Evolutionary conservation across 2,888 invertebrate species (phyloP), one percentile per base, ranked within the genome.

Genomic region (Nowickia ferox): DNA sequence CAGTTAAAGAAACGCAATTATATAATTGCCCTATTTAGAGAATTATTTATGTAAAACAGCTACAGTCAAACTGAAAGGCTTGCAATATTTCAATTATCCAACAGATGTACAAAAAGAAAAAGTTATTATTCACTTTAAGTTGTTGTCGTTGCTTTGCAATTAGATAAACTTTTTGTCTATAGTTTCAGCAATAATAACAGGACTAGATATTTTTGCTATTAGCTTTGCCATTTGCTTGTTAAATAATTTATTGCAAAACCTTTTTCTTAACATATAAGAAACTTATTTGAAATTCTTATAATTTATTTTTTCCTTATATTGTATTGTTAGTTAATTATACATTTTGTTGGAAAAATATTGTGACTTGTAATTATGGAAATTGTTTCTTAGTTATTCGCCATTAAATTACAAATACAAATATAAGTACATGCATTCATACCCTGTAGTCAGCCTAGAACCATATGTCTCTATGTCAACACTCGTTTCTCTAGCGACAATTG

Each of bases 1-100:
- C 46, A 72, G 22, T 68, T 53, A 44, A n/a, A n/a, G n/a, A n/a
- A 46, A 57, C 57, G 44, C 46, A 72, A 42, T 68, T 53, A 44
- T 69, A 22, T 69, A 69, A 69, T 55, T 69, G 69, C 59, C 59
- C 59, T 59, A 40, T 40, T 59, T 59, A 59, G 40, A 40, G 40
- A 22, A 17, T 22, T 22, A 17, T 55, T 22, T 22, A 55, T 55
- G 55, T 55, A 19, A 55, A 55, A 55, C 22, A 53, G 53, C 10
- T 17, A 9, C 55, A 6, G 19, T 22, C 55, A 55, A 55, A 22
- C 22, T 22, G 22, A 55, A 55, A 53, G 2, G 53, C 53, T 17
- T 53, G 19, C 10, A 19, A 53, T 53, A 19, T 53, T 19, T 53
- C 19, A 53, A 17, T 53, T 19, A 19, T 19, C 17, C 19, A 13